Conservation (phyloP, 2,888 invertebrate genomes). For the Shargacucullia verbasci region DNA sequence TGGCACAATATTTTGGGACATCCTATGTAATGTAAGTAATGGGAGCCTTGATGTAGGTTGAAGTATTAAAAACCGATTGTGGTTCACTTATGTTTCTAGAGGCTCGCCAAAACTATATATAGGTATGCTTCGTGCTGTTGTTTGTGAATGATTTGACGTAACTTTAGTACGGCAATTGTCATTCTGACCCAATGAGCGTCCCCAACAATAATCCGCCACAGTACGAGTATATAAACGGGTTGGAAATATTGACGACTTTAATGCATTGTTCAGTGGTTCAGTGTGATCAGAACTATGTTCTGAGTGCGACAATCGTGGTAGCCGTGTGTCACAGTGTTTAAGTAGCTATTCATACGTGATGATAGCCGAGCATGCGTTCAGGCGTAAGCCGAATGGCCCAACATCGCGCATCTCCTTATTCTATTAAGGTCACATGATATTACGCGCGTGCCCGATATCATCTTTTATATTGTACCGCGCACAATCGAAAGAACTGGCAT, state of each 20-base stretch:
- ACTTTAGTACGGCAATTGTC: too few species aligned
- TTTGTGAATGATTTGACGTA: too few species aligned
- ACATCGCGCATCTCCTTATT: constrained; percentile 69
- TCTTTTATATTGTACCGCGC: constrained; percentile 65
- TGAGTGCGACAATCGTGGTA: constrained; percentile 1
- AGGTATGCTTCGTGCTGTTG: too few species aligned
- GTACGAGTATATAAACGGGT: too few species aligned
- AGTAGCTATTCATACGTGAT: constrained; percentile 58
- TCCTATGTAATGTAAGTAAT: constrained; percentile 15
- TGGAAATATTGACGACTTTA: too few species aligned
- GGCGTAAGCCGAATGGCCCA: constrained; percentile 56
- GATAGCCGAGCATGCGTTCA: constrained; percentile 59
- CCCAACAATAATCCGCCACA: too few species aligned
- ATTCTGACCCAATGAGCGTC: too few species aligned
- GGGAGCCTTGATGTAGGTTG: constrained; percentile 10
- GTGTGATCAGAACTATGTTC: constrained; percentile 1
- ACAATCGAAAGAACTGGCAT: constrained; percentile 52
- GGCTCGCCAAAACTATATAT: too few species aligned
- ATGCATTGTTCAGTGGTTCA: background rate
- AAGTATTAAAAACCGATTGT: constrained; percentile 11
- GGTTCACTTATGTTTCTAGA: background rate
- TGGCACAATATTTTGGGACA: too few species aligned
- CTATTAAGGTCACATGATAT: constrained; percentile 70
- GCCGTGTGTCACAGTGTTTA: constrained; percentile 46
- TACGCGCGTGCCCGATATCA: constrained; percentile 70